Base-by-base conservation (phyloP, 2,113 vertebrate genomes). In the Isichthys henryi region DNA sequence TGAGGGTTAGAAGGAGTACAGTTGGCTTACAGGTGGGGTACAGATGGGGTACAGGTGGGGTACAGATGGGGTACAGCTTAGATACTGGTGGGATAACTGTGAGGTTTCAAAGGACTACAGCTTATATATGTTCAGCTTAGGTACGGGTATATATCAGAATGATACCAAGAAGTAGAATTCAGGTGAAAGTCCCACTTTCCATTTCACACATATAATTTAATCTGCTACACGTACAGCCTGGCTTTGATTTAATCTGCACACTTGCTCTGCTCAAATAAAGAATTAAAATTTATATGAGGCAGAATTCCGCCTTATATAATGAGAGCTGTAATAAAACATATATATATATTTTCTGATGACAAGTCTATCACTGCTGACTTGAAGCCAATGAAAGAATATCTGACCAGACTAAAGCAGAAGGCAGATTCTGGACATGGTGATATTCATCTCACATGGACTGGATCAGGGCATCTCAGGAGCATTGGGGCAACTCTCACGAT, bases 311-410 rank as follows among this genome's bases (percentile, higher is more conserved):
- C 62, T 70, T 80, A 43, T 39, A 80, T 80, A 15, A 43, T 80
- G 31, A 80, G 74, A 19, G 35, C 31, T 80, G 74, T 80, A 80
- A 70, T 31, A 70, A 70, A 31, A 53, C 39, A 39, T 39, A 66
- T 31, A 70, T 11, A 70, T 70, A 66, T 70, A 70, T 70, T 13
- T 70, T 31, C 62, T 70, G 62, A 70, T 70, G 62, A 70, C 62
- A 70, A 80, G 74, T 80, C 39, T 80, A 80, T 43, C 19, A 19
- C 74, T 85, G 21, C 45, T 85, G 39, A 46, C 43, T 21, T 85
- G 19, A 49, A 80, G 31, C 35, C 74, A 88, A 17, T 53, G 87
- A 88, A 62, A 62, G 87, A 58, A 88, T 27, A 88, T 66, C 56
- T 45, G 53, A 5, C 53, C 50, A 66, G 39, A 88, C 23, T 45